Evolutionary conservation across 2,113 vertebrate genomes (phyloP).

Genomic region (Camelus dromedarius): DNA sequence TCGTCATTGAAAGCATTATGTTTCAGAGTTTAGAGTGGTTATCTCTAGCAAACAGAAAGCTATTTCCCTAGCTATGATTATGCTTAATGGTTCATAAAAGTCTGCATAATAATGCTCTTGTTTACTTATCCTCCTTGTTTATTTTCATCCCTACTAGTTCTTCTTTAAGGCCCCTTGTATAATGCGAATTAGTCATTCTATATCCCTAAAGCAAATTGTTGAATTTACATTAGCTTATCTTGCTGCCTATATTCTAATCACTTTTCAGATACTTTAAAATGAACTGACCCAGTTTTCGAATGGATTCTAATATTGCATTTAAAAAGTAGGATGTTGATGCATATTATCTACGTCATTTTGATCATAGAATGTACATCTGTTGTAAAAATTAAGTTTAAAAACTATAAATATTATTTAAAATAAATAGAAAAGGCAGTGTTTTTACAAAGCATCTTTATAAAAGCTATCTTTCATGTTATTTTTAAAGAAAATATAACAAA

Average conservation of each 20-base stretch:
- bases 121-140: slow-evolving; percentile 68
- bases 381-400: slow-evolving; percentile 6
- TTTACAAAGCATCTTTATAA: background rate
- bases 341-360: slow-evolving; percentile 20
- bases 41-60: slow-evolving; percentile 72
- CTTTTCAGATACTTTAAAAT: slow-evolving; percentile 33
- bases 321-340: background rate
- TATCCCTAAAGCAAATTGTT: background rate
- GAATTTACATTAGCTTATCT: slow-evolving; percentile 56
- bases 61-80: slow-evolving; percentile 63
- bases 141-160: slow-evolving; percentile 60
- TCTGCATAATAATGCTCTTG: slow-evolving; percentile 68
- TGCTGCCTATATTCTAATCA: background rate
- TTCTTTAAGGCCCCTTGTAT: slow-evolving; percentile 38
- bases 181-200: slow-evolving; percentile 42
- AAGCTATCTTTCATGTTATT: background rate
- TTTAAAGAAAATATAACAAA: background rate
- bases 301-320: background rate
- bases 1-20: slow-evolving; percentile 60
- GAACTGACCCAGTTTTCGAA: slow-evolving; percentile 41
- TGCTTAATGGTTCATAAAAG: slow-evolving; percentile 75
- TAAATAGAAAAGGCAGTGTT: background rate
- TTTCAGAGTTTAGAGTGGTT: slow-evolving; percentile 62
- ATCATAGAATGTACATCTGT: background rate
- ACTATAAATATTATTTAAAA: background rate